Evolutionary conservation across 2,888 invertebrate genomes (phyloP).

Genomic region (Cyaniris semiargus): DNA sequence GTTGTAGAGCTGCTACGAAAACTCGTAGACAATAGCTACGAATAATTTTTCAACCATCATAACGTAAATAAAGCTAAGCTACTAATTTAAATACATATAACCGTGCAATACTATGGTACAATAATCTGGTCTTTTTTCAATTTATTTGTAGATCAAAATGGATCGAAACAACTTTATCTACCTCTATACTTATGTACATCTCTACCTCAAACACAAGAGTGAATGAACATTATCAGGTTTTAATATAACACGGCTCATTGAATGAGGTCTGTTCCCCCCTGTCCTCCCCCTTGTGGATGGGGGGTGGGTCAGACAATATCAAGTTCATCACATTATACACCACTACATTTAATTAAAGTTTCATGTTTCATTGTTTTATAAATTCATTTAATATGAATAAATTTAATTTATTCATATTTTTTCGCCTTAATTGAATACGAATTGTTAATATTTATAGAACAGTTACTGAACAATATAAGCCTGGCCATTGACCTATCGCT

Average conservation of each 20-base stretch:
- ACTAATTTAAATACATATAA: too few species aligned
- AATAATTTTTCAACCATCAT: too few species aligned
- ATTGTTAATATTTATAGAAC: too few species aligned
- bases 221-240: conserved; percentile 27
- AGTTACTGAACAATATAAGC: too few species aligned
- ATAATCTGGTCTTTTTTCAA: too few species aligned
- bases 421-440: not conserved
- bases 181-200: not conserved
- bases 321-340: not conserved
- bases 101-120: too few species aligned
- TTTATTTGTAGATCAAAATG: too few species aligned
- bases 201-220: not conserved
- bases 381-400: too few species aligned
- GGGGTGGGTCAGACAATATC: not conserved
- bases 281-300: not conserved
- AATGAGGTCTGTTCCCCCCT: not conserved
- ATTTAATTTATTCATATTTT: not conserved
- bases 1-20: too few species aligned
- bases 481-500: too few species aligned
- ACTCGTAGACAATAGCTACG: too few species aligned
- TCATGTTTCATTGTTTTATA: not conserved
- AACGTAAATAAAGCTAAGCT: too few species aligned
- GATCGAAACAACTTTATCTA: not conserved
- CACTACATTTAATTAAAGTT: not conserved
- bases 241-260: conserved; percentile 19